Conservation (phyloP, 2,797 vertebrate species). For the Lateolabrax maculatus region DNA sequence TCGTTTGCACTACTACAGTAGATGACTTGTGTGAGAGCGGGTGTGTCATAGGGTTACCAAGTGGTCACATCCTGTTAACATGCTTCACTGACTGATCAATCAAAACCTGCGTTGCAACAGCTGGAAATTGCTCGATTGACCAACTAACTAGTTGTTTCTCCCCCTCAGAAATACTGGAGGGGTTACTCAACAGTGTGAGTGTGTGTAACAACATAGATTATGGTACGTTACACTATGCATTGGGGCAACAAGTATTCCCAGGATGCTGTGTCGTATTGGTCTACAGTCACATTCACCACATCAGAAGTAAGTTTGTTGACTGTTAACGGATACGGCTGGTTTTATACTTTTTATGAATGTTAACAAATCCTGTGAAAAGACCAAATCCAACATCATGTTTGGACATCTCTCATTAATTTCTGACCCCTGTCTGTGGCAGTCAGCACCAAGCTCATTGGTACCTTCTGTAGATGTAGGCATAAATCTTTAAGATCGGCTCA, state of each 20-base stretch:
- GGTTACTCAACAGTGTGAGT: slow-evolving; percentile 45
- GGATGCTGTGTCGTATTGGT: slow-evolving; percentile 1
- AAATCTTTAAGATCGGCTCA: neutral
- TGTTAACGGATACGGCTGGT: too few species aligned
- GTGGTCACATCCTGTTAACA: slow-evolving; percentile 19
- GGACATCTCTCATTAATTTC: neutral
- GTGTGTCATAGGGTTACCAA: slow-evolving; percentile 16
- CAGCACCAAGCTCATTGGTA: neutral
- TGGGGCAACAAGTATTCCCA: slow-evolving; percentile 24
- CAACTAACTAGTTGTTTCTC: slow-evolving; percentile 12
- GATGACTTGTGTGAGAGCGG: neutral
- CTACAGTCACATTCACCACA: neutral
- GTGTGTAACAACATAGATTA: slow-evolving; percentile 9
- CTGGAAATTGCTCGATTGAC: slow-evolving; percentile 32
- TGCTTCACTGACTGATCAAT: neutral
- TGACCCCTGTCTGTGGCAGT: neutral
- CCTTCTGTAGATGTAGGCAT: neutral
- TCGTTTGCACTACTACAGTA: neutral
- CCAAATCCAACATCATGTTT: neutral
- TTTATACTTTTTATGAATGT: too few species aligned
- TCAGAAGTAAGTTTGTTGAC: neutral
- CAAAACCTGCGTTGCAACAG: slow-evolving; percentile 49
- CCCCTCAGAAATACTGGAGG: neutral
- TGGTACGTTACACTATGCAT: slow-evolving; percentile 19
- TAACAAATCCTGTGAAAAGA: neutral